A percentile compares a stretch with the other conserved stretches of the same genome.
Conservation (phyloP, 2,888 invertebrate species). For the Artemia sp. region DNA sequence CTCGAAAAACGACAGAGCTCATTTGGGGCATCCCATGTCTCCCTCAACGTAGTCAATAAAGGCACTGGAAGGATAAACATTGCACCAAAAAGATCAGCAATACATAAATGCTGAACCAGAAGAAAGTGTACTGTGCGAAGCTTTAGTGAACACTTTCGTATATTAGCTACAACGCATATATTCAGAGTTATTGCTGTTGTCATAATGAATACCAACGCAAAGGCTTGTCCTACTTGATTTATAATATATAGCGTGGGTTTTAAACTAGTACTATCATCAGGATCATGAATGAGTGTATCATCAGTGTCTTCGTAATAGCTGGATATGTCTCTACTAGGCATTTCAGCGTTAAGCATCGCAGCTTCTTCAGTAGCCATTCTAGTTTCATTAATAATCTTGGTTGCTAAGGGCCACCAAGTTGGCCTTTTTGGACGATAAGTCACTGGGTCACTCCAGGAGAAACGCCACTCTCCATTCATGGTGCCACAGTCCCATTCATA, state of each 20-base stretch:
- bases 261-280: neutral
- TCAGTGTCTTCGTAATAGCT: conserved; percentile 1
- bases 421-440: conserved; percentile 2
- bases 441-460: neutral
- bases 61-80: conserved; percentile 28
- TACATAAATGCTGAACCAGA: conserved; percentile 29
- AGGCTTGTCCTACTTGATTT: neutral
- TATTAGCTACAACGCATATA: conserved; percentile 28
- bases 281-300: neutral
- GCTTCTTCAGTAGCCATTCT: conserved; percentile 8
- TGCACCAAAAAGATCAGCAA: conserved; percentile 28
- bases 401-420: conserved; percentile 2
- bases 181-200: conserved; percentile 23
- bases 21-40: conserved; percentile 27
- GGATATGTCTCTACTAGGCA: neutral
- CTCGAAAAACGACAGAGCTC: conserved; percentile 26
- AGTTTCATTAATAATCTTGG: neutral
- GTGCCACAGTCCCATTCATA: neutral
- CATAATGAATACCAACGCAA: neutral
- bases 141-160: conserved; percentile 28
- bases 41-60: conserved; percentile 27
- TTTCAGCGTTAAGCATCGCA: conserved; percentile 4
- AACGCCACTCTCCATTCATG: neutral
- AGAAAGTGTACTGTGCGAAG: conserved; percentile 28
- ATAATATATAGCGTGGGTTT: neutral